Evolutionary conservation across 2,113 vertebrate species (phyloP).

Genomic region (Cyprinus carpio): DNA sequence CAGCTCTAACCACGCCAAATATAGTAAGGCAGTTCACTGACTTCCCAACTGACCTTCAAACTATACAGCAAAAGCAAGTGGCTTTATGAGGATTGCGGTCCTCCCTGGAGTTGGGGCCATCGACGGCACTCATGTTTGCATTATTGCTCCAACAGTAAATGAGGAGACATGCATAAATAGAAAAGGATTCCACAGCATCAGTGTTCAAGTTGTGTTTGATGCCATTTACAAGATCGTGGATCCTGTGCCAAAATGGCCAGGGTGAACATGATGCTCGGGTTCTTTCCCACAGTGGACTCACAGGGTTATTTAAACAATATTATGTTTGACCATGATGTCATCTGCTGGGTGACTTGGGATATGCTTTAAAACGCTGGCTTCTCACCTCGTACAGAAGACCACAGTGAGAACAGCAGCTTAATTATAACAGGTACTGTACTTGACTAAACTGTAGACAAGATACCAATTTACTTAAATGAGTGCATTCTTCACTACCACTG

Average conservation of each 20-base stretch:
- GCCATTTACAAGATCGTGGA: neutral
- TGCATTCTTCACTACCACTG: no score
- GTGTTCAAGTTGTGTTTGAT: slow-evolving; percentile 11
- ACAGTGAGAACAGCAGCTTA: neutral
- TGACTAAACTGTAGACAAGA: neutral
- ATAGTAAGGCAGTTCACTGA: no score
- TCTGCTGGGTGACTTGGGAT: neutral
- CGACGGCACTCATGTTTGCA: no score
- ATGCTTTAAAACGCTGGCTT: neutral
- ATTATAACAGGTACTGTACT: neutral
- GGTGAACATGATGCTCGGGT: no score
- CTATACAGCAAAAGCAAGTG: no score
- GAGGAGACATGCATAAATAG: no score
- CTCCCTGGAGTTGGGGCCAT: no score
- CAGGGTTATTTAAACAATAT: neutral
- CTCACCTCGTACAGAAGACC: neutral
- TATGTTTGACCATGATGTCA: neutral
- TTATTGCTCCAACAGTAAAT: no score
- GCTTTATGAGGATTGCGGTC: no score
- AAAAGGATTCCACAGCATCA: neutral
- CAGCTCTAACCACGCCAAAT: no score
- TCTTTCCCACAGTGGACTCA: neutral
- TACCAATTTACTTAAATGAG: no score
- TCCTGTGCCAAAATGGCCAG: neutral
- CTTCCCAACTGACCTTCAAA: no score